Base-by-base conservation (phyloP, 2,113 vertebrate species). In the Aspidoscelis tigris region DNA sequence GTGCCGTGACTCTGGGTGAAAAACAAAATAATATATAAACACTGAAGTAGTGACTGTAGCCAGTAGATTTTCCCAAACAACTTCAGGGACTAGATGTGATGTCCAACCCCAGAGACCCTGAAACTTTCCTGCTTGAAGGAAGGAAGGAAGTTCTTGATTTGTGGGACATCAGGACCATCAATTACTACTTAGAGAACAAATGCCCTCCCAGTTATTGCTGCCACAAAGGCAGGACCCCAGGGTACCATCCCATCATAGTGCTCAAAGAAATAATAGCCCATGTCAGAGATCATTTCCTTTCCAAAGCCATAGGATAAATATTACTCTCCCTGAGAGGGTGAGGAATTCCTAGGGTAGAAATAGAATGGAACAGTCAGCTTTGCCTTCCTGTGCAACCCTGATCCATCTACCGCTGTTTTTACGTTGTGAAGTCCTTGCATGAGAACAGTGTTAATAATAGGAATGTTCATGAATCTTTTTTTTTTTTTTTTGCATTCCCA, bases 261-360 rank as follows among this genome's bases (percentile, higher is more conserved):
- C 43, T 76, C n/a, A 43, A 76, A 76, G 26, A 68, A 76, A 76
- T 41, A 65, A n/a, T 65, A 43, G 16, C 71, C n/a, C 33, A 22
- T 50, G 72, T 33, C 11, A 44, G 61, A 50, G 64, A 76, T 55
- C 33, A 44, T 33, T 68, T 83, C 61, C 81, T 76, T 76, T 76
- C 14, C 61, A 83, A 50, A 50, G 47, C 11, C 53, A 39, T 41
- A 53, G 73, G 68, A 76, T 8, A 9, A 39, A 41, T 33, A 24
- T 68, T 68, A 68, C 44, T 44, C 73, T 76, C 11, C 14, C 43
- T 75, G 71, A 64, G n/a, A 5, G 33, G 22, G 41, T 7, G 55
- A 24, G 14, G 3, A 18, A 64, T 39, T 26, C 47, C 44, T 80
- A 55, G 69, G 39, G 80, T 4, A 55, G n/a, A 0, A 58, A 50